Evolutionary conservation across 2,888 invertebrate species (phyloP).

Genomic region (Ypsolopha sequella): DNA sequence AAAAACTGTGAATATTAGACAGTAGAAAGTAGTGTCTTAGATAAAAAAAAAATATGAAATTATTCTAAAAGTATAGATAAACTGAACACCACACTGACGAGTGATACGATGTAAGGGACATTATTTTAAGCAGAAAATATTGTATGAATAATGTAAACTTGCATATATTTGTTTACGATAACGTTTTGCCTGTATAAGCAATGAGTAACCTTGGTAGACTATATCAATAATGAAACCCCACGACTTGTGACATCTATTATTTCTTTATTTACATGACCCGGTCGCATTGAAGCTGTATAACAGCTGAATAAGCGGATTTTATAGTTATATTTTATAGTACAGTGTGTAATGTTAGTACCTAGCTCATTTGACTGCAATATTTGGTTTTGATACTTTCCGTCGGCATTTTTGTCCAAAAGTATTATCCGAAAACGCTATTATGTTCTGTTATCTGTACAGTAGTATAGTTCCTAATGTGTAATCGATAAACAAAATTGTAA

Average conservation of each 20-base stretch:
- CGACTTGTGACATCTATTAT: neutral
- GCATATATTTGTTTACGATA: slow-evolving; percentile 48
- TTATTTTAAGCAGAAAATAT: slow-evolving; percentile 45
- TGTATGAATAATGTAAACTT: slow-evolving; percentile 16
- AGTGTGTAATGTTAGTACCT: neutral
- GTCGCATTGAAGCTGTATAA: neutral
- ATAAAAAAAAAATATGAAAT: slow-evolving; percentile 34
- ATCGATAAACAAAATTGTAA: slow-evolving; percentile 60
- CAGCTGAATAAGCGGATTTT: neutral
- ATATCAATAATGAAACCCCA: neutral
- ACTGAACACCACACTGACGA: slow-evolving; percentile 57
- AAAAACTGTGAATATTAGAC: slow-evolving; percentile 62
- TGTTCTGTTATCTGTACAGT: slow-evolving; percentile 57
- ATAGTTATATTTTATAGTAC: neutral
- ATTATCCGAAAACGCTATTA: slow-evolving; percentile 38
- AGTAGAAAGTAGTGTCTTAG: slow-evolving; percentile 66
- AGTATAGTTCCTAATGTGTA: slow-evolving; percentile 66
- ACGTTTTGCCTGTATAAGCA: slow-evolving; percentile 45
- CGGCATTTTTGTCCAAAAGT: slow-evolving; percentile 15
- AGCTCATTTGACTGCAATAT: neutral
- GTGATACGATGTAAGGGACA: slow-evolving; percentile 59
- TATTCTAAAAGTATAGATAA: slow-evolving; percentile 56
- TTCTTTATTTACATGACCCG: neutral
- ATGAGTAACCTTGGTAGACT: slow-evolving; percentile 35
- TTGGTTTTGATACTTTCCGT: neutral